Base-by-base conservation (phyloP, 1,140 invertebrate genomes). In the Phymorhynchus buccinoides region DNA sequence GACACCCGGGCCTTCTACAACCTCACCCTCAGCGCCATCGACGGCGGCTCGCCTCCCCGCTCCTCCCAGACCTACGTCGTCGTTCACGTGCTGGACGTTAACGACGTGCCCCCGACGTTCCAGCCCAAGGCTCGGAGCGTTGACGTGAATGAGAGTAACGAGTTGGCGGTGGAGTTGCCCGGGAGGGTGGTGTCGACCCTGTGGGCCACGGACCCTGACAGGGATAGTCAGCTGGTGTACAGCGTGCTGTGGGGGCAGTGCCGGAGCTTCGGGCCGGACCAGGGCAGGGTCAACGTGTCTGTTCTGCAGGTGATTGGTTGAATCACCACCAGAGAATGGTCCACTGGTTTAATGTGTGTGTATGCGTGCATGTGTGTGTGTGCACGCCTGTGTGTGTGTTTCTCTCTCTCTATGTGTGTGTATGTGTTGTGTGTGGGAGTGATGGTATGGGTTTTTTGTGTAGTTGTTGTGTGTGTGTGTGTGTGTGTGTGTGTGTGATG, bases 51-150 rank as follows among this genome's bases (percentile, higher is more conserved):
- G 1, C 83, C 87, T 12, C 75, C 86, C 32, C 78, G 66, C 18
- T 84, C 86, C 32, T 78, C 85, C 83, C 80, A 42, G 27, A 86
- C 87, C 12, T 85, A 71, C 41, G 85, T 90, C 3, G 86, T 30
- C 14, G 85, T 91, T 3, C 83, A 78, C 22, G 77, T 91, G 0
- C 35, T 68, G n/a, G 90, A 91, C 84, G 86, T 90, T 35, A 91
- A 91, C 79, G 88, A 91, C 78, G 86, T 88, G 48, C 42, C 73
- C 18, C 90, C 90, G 39, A 42, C 52, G 9, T 89, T 90, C 79
- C 7, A 22, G 18, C 75, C 75, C 27, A 37, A 78, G 37, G 7
- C 42, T 18, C 3, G 7, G 30, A 71, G 37, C 75, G 75, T 78
- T 22, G 37, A 42, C 75, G 39, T 71, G 30, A 35, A 35, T 27